Conservation (phyloP, 2,113 vertebrate species). For the Pagrus major region DNA sequence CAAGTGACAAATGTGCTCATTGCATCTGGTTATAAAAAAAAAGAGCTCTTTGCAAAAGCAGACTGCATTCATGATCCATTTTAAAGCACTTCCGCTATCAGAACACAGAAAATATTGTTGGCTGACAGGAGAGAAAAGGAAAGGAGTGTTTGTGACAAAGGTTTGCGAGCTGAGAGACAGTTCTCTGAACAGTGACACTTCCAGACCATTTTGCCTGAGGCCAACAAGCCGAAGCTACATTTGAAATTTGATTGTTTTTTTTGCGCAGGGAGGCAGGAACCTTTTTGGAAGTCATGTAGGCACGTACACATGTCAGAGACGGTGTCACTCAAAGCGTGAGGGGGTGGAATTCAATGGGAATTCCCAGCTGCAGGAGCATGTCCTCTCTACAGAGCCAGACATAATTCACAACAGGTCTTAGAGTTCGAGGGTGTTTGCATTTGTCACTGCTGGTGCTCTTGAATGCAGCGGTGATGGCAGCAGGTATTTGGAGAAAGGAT, state of each 20-base stretch:
- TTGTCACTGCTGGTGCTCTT: conserved; percentile 30
- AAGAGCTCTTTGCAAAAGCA: conserved; percentile 11
- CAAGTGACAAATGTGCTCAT: conserved; percentile 38
- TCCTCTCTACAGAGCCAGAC: conserved; percentile 15
- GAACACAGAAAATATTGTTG: background rate
- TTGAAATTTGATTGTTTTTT: conserved; percentile 32
- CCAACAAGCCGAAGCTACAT: conserved; percentile 37
- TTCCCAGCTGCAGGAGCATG: conserved; percentile 21
- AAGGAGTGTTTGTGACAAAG: conserved; percentile 24
- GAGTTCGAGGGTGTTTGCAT: conserved; percentile 38
- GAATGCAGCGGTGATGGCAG: conserved; percentile 5
- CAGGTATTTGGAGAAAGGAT: conserved; percentile 29
- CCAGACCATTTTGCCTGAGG: conserved; percentile 39
- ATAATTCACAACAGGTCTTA: conserved; percentile 38
- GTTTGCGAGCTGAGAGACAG: conserved; percentile 27
- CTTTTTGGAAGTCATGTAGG: conserved; percentile 15
- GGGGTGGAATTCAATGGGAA: conserved; percentile 40
- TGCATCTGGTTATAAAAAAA: conserved; percentile 30
- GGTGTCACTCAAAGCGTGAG: conserved; percentile 24
- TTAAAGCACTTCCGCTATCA: conserved; percentile 14
- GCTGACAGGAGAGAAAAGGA: background rate
- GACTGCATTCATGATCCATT: conserved; percentile 19
- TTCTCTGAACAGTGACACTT: conserved; percentile 21
- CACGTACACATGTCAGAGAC: conserved; percentile 18
- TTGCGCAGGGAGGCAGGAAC: background rate